phyloP scores from a whole-genome alignment of 2,113 vertebrate genomes.

The Physeter macrocephalus region DNA sequence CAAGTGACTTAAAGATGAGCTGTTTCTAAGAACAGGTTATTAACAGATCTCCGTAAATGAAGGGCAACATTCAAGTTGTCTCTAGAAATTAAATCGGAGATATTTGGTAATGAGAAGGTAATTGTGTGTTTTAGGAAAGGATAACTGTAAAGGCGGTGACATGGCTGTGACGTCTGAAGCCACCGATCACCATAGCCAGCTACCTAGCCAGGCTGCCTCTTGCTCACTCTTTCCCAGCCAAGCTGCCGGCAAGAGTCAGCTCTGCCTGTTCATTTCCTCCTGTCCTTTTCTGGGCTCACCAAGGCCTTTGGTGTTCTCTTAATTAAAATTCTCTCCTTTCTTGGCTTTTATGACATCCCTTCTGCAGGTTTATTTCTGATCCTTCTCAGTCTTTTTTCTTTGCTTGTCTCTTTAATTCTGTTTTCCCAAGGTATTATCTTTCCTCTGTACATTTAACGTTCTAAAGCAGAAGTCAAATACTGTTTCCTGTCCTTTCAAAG shows the following conservation, averaged over 20 bases:
- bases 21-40: neutral
- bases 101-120: neutral
- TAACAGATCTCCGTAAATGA: neutral
- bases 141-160: neutral
- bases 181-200: fast-evolving
- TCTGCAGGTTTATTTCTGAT: neutral
- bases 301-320: neutral
- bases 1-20: neutral
- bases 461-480: neutral
- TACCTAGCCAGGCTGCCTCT: neutral
- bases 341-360: neutral
- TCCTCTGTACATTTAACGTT: neutral
- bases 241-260: no score
- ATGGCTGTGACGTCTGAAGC: neutral
- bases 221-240: neutral
- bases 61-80: neutral
- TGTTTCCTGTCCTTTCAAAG: neutral
- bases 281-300: neutral
- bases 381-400: neutral
- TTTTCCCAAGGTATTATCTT: neutral
- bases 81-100: neutral
- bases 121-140: neutral
- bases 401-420: neutral
- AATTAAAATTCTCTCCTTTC: neutral
- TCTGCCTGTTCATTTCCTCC: neutral